These are phyloP conservation scores for Thalassoma bifasciatum DNA, from an alignment of 2,113 vertebrate genomes.

Conservation along the genomic window DNA sequence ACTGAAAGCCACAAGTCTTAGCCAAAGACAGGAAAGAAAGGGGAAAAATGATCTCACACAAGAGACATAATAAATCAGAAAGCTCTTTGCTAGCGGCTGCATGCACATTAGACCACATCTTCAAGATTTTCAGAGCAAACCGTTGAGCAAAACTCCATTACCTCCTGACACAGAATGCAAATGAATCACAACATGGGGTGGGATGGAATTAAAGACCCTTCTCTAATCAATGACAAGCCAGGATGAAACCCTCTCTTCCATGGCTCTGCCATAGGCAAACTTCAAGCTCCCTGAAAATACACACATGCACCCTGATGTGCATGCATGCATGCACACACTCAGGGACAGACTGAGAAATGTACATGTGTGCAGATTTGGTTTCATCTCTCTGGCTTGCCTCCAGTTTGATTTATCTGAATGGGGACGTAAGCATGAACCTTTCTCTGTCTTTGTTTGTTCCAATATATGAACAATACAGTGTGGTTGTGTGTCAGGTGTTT, in stretches of 20 bases:
- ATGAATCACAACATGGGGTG: conserved; percentile 99
- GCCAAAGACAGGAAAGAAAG: conserved; percentile 62
- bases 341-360: conserved; percentile 37
- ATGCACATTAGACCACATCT: conserved; percentile 99
- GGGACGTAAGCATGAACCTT: conserved; percentile 18
- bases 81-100: conserved; percentile 98
- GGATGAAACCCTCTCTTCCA: conserved; percentile 93
- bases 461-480: conserved; percentile 27
- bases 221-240: conserved; percentile 99
- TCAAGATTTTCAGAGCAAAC: conserved; percentile 96
- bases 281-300: conserved; percentile 62
- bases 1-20: conserved; percentile 47
- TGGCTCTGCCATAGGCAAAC: conserved; percentile 86
- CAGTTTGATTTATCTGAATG: conserved; percentile 44
- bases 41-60: conserved; percentile 58
- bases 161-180: conserved; percentile 99
- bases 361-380: conserved; percentile 38
- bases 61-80: conserved; percentile 91
- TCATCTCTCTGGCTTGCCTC: conserved; percentile 53
- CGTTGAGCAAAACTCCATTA: conserved; percentile 99
- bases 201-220: conserved; percentile 96
- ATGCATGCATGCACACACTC: conserved; percentile 4
- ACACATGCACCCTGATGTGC: conserved; percentile 1
- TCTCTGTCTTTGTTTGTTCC: conserved; percentile 19
- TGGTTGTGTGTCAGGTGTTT: conserved; percentile 66